Evolutionary conservation across 2,113 vertebrate species (phyloP).

Genomic region (Pluvianellus socialis): DNA sequence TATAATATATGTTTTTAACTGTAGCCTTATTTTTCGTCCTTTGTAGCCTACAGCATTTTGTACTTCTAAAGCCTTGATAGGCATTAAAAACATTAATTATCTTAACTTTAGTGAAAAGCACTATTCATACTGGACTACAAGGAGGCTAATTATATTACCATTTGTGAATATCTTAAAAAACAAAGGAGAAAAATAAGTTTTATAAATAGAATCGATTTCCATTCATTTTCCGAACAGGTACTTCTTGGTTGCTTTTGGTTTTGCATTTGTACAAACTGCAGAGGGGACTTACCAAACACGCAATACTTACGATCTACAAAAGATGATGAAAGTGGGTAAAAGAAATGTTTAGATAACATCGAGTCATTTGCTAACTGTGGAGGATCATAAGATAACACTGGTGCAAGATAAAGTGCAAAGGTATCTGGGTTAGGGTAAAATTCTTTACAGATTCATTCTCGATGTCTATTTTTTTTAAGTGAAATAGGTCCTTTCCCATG

Average conservation of each 20-base stretch:
- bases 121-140: background rate
- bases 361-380: background rate
- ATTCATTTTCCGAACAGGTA: background rate
- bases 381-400: background rate
- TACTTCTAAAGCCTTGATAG: conserved; percentile 15
- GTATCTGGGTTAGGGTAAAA: background rate
- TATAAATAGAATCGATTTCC: background rate
- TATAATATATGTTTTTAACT: conserved; percentile 52
- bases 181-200: conserved; percentile 30
- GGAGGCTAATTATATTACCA: background rate
- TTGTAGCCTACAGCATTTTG: conserved; percentile 15
- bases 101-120: conserved; percentile 6
- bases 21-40: conserved; percentile 45
- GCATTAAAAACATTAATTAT: conserved; percentile 51
- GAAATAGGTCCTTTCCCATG: background rate
- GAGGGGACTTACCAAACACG: background rate
- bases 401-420: background rate
- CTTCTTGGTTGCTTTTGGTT: background rate
- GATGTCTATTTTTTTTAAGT: background rate
- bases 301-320: background rate
- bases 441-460: background rate
- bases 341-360: background rate
- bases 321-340: background rate
- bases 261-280: background rate
- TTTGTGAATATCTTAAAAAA: background rate